Percentiles rank a stretch among this genome's conserved stretches.
Evolutionary conservation across 92 coral and sea anemone species (phyloP).

Genomic region (Zoanthus solanderi): DNA sequence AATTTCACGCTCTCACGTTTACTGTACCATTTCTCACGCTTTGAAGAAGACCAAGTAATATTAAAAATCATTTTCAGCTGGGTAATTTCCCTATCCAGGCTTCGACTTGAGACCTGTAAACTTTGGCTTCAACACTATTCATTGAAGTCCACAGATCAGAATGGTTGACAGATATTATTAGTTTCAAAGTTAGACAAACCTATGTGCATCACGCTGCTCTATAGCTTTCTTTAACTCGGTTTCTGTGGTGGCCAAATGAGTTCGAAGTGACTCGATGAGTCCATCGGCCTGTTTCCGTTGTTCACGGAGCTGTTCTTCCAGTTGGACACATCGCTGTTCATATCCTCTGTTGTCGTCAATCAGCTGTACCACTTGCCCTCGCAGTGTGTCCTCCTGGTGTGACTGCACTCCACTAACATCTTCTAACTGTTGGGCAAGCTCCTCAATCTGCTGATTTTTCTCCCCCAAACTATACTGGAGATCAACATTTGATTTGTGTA

Average conservation of each 20-base stretch:
- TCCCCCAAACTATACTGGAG: constrained; percentile 20
- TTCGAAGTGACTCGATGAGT: constrained; percentile 31
- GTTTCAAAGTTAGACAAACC: constrained; percentile 7
- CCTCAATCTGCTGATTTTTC: constrained; percentile 14
- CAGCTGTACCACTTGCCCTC: constrained; percentile 41
- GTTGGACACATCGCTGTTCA: constrained; percentile 8
- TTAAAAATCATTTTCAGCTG: too few relatives aligned
- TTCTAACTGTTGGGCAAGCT: constrained; percentile 11
- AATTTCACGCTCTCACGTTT: too few relatives aligned
- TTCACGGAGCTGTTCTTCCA: constrained; percentile 16
- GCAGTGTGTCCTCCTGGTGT: constrained; percentile 12
- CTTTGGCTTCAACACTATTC: too few relatives aligned
- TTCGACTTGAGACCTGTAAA: too few relatives aligned
- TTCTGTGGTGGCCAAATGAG: constrained; percentile 41
- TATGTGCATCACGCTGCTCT: constrained; percentile 15
- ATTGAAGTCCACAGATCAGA: too few relatives aligned
- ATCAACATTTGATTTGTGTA: background rate
- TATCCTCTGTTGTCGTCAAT: constrained; percentile 35
- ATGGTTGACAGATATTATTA: too few relatives aligned
- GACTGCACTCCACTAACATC: constrained; percentile 8
- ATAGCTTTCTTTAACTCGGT: constrained; percentile 13
- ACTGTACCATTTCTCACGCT: too few relatives aligned
- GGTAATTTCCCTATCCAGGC: too few relatives aligned
- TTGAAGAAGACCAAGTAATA: too few relatives aligned
- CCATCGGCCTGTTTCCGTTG: constrained; percentile 29